Evolutionary conservation across 2,113 vertebrate genomes (phyloP).

Genomic region (Sinocyclocheilus maitianheensis): DNA sequence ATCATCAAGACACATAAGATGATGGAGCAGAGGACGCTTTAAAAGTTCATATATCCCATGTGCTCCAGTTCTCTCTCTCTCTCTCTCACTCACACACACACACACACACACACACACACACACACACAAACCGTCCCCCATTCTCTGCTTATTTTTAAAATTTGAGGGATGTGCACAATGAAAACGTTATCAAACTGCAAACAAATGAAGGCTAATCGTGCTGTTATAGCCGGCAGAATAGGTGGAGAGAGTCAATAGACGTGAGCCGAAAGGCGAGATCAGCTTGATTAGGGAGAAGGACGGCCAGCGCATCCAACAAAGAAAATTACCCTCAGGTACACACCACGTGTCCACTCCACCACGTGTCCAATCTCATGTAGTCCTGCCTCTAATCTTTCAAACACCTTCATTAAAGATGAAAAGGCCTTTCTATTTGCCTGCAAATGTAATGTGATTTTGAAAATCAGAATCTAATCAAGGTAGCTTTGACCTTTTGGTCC

Average conservation of each 20-base stretch:
- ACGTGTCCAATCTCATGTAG: slow-evolving; percentile 33
- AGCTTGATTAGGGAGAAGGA: slow-evolving; percentile 56
- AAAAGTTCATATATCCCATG: neutral
- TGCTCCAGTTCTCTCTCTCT: neutral
- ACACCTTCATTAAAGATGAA: slow-evolving; percentile 51
- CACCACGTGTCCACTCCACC: slow-evolving; percentile 27
- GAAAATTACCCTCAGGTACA: slow-evolving; percentile 47
- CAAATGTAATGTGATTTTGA: slow-evolving; percentile 51
- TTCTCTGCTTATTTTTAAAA: neutral
- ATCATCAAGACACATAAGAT: neutral
- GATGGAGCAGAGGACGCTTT: neutral
- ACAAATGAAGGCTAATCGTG: slow-evolving; percentile 57
- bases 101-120: neutral
- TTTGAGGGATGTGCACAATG: slow-evolving; percentile 20
- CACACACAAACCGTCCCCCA: neutral
- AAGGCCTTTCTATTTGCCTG: slow-evolving; percentile 37
- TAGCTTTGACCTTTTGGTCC: slow-evolving; percentile 51
- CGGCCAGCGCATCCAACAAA: slow-evolving; percentile 37
- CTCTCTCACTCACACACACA: too few species aligned
- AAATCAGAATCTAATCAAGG: slow-evolving; percentile 55
- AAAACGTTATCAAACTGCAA: slow-evolving; percentile 46
- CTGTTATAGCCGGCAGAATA: slow-evolving; percentile 31
- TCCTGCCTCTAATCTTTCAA: slow-evolving; percentile 48
- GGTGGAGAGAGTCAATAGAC: slow-evolving; percentile 39
- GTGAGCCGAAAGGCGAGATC: slow-evolving; percentile 52